Evolutionary conservation across 2,888 invertebrate species (phyloP).

Genomic region (Lasiommata megera): DNA sequence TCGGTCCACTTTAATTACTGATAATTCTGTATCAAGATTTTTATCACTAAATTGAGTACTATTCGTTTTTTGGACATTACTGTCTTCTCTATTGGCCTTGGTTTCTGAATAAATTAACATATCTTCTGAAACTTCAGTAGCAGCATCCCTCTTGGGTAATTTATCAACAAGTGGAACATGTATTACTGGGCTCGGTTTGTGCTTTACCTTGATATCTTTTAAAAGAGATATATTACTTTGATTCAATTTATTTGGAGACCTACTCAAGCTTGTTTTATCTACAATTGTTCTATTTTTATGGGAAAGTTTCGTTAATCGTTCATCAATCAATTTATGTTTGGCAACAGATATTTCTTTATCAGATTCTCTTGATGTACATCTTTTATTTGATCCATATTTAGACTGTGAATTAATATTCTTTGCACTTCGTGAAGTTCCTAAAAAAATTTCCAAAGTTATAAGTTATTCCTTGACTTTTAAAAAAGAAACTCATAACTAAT

Average conservation of each 20-base stretch:
- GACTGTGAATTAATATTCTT: constrained; percentile 39
- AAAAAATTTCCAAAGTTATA: constrained; percentile 31
- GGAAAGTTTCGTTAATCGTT: constrained; percentile 33
- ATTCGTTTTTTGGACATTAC: constrained; percentile 40
- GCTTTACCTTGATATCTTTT: constrained; percentile 43
- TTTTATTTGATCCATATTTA: constrained; percentile 54
- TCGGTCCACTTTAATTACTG: constrained; percentile 41
- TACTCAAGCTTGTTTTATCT: constrained; percentile 37
- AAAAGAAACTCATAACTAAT: background rate
- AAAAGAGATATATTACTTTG: constrained; percentile 37
- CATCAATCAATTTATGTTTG: constrained; percentile 45
- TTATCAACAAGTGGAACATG: constrained; percentile 55
- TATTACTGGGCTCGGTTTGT: constrained; percentile 47
- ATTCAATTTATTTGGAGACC: constrained; percentile 31
- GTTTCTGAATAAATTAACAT: constrained; percentile 19
- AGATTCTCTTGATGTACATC: constrained; percentile 45
- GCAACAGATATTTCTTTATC: constrained; percentile 43
- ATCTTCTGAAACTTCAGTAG: constrained; percentile 23
- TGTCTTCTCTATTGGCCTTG: constrained; percentile 34
- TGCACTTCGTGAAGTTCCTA: constrained; percentile 42
- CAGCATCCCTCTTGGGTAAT: constrained; percentile 32
- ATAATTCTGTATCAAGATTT: constrained; percentile 45
- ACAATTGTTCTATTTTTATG: constrained; percentile 34
- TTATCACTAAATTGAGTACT: constrained; percentile 41
- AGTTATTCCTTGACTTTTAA: background rate